Evolutionary conservation across 2,797 vertebrate genomes (phyloP), one percentile per base, ranked within the genome.

Genomic region (Nothura maculosa): DNA sequence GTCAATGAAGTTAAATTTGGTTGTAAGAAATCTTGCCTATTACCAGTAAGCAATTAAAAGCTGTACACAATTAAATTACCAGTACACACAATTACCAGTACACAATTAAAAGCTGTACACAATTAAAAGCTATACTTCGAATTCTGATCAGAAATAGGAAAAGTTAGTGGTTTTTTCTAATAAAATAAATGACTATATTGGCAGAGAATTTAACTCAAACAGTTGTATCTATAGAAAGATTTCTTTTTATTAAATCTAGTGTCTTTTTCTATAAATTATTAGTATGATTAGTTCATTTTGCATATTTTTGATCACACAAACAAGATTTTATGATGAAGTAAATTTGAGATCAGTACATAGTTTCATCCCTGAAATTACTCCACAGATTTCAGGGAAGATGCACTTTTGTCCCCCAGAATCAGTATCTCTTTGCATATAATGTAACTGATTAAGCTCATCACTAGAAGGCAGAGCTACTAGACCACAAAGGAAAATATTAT

Each of bases 371-470:
- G 19, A 1, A 80, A 42, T 48, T 90, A 84, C 30, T 72, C 32
- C 28, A 34, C 38, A 87, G 54, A 78, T 83, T 75, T 74, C 66
- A 87, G 30, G 9, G 24, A 58, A 69, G 82, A 76, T 87, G 69
- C 24, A 38, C 67, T 28, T 91, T 80, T 92, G 87, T 94, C 92
- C 81, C 87, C 92, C 89, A 96, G 95, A 94, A 87, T 86, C 40
- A 70, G 82, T 93, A 84, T 82, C 50, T 66, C 87, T 93, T 81
- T 91, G 43, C 67, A 86, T 91, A 61, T 67, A 76, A 85, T 92
- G 81, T 91, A 94, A 80, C 57, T 90, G 91, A 96, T 92, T 91
- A 92, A 94, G 82, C 55, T 91, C 79, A 75, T 75, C 75, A 86
- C 77, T 67, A 70, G 28, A 78, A 93, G 77, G 55, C 60, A 91